Evolutionary conservation across 2,888 invertebrate genomes (phyloP), one percentile per base, ranked within the genome.

Genomic region (Trachelus stipa): DNA sequence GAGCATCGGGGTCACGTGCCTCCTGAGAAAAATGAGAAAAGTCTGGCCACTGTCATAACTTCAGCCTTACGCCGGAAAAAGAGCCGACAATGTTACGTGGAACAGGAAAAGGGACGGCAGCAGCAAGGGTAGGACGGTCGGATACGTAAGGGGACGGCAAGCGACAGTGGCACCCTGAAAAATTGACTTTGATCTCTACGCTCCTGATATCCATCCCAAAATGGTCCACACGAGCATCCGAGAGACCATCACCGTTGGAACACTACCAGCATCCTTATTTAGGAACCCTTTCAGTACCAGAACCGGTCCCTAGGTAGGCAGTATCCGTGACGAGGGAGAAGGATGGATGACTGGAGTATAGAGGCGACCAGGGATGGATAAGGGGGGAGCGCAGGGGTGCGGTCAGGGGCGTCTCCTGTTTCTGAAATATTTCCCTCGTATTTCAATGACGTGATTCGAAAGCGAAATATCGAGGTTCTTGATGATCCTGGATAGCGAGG

Each of bases 361-460:
- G 71, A 12, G 71, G 71, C 71, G 71, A 34, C 33, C 33, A 34
- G 12, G 34, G 71, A 12, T 4, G 11, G 31, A 11, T 31, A 31
- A 6, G 34, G 31, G 30, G 35, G 35, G 12, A 0, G 34, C 33
- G 34, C n/a, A 30, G 71, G 74, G 69, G 23, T 34, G n/a, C 31
- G 33, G 34, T n/a, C 30, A 34, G 69, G 71, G 71, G 34, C 9
- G 40, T 30, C n/a, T 73, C 78, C 78, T 76, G 77, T 80, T 79
- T 73, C 78, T 40, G 77, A 80, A 76, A 73, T 73, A 80, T 79
- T 75, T 69, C 68, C 74, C 74, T 79, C 76, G 73, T 80, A 78
- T 75, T 74, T 80, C 80, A 80, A 79, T 79, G 79, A 79, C 80
- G 78, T 68, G 73, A 79, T 80, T 79, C 68, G 73, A 75, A 79